Percentiles rank a stretch among this genome's conserved stretches.
phyloP scores from a whole-genome alignment of 1,140 invertebrate species.

The Chionoecetes opilio region DNA sequence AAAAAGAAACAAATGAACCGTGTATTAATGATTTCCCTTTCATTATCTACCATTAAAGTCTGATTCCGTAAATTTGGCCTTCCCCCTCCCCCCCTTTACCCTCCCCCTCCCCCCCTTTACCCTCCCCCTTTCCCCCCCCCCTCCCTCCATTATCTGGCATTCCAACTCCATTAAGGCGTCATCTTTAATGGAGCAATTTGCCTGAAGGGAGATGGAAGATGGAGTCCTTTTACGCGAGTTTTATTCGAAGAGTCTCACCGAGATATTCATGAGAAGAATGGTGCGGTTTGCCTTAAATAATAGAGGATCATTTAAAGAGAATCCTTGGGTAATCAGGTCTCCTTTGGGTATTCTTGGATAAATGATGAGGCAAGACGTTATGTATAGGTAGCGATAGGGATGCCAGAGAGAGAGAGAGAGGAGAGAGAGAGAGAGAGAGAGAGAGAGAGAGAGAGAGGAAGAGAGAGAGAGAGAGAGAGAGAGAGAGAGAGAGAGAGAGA shows the following conservation, averaged over 20 bases:
- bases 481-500: too few species aligned
- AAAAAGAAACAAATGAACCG: not conserved
- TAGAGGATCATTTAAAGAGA: too few species aligned
- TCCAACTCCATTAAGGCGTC: not conserved
- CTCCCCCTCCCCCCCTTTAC: too few species aligned
- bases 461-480: too few species aligned
- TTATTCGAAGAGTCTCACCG: not conserved
- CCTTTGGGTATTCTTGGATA: too few species aligned
- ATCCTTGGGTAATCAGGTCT: too few species aligned
- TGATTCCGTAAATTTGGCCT: not conserved
- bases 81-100: too few species aligned
- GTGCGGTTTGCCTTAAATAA: not conserved
- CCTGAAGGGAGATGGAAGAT: not conserved
- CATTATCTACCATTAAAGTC: not conserved
- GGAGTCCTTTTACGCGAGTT: not conserved
- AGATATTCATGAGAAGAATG: not conserved
- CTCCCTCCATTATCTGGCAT: not conserved
- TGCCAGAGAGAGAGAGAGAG: too few species aligned
- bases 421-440: too few species aligned
- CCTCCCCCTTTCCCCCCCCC: not conserved
- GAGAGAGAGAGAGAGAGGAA: too few species aligned
- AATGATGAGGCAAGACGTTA: too few species aligned
- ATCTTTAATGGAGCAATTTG: constrained; percentile 21
- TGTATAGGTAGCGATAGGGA: too few species aligned
- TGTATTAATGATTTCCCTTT: not conserved